phyloP scores from a whole-genome alignment of 2,113 vertebrate genomes.

The Acanthisitta chloris region DNA sequence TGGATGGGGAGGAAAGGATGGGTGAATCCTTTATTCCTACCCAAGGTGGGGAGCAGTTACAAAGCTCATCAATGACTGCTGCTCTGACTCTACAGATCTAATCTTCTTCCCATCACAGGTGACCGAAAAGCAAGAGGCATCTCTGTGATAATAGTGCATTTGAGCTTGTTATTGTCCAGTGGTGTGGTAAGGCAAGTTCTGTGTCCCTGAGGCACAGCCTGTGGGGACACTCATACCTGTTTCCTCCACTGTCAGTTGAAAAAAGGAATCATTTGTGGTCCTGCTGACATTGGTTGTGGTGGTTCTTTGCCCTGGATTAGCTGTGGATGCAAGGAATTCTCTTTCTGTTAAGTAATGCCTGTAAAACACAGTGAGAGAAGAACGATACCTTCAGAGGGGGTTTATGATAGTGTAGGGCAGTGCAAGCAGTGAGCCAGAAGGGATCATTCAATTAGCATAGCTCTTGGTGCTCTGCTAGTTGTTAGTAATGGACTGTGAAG shows the following conservation, averaged over 20 bases:
- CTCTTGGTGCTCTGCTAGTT: background rate
- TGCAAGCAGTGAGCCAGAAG: background rate
- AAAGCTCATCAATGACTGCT: background rate
- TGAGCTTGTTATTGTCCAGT: background rate
- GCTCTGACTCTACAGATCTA: background rate
- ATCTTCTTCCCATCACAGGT: background rate
- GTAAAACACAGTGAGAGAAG: background rate
- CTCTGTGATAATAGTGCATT: background rate
- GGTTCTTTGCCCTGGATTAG: background rate
- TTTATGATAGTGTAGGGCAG: accelerated
- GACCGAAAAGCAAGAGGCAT: background rate
- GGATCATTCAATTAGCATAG: background rate
- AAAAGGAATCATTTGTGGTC: background rate
- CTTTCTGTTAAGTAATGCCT: background rate
- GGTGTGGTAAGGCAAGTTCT: too few species aligned
- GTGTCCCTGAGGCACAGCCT: background rate
- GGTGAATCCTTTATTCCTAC: background rate
- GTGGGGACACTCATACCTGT: accelerated
- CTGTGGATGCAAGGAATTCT: background rate
- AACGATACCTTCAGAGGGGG: background rate
- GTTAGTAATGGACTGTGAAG: background rate
- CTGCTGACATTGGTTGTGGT: background rate
- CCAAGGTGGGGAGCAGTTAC: background rate
- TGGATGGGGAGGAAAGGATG: background rate
- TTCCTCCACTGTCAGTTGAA: background rate